Evolutionary conservation across 2,888 invertebrate species (phyloP).

Genomic region (Philonicus albiceps): DNA sequence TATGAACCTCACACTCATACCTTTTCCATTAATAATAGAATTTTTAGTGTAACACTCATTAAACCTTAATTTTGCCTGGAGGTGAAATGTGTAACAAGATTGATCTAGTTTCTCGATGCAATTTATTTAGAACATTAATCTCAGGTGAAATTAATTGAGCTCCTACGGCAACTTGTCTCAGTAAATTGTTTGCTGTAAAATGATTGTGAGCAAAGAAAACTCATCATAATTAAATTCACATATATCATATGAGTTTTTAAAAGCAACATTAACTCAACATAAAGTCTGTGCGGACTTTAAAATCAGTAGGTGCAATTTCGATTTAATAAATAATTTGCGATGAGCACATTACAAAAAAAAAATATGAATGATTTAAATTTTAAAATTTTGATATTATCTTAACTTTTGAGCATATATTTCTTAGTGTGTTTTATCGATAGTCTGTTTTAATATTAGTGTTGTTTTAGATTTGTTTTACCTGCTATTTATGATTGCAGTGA

Average conservation of each 20-base stretch:
- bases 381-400: too few species aligned
- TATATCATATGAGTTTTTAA: neutral
- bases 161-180: neutral
- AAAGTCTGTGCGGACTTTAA: neutral
- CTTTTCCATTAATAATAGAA: too few species aligned
- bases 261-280: neutral
- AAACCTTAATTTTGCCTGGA: neutral
- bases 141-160: neutral
- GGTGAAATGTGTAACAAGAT: neutral
- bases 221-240: neutral
- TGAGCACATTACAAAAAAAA: too few species aligned
- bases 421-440: too few species aligned
- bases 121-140: neutral
- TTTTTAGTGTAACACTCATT: neutral
- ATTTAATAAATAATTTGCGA: too few species aligned
- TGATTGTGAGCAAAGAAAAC: too few species aligned
- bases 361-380: too few species aligned
- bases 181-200: neutral
- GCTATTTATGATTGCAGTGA: too few species aligned
- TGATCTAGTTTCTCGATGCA: neutral
- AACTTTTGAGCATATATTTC: too few species aligned
- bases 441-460: too few species aligned
- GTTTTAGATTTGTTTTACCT: too few species aligned
- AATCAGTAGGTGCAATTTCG: neutral
- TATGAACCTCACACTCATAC: too few species aligned